phyloP scores from a whole-genome alignment of 1,140 invertebrate species.

The Meloidogyne floridensis region DNA sequence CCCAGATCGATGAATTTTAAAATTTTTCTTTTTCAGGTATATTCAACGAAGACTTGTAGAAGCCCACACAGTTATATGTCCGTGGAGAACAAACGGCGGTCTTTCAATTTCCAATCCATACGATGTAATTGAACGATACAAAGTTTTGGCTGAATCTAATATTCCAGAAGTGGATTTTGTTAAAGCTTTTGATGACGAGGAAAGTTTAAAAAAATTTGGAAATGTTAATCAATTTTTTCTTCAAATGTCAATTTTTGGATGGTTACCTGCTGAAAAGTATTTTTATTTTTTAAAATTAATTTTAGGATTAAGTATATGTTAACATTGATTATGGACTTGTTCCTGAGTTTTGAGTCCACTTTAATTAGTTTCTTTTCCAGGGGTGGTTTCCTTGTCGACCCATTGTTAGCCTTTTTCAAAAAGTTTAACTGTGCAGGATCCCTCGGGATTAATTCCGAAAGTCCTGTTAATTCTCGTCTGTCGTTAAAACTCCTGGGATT shows the following conservation, averaged over 20 bases:
- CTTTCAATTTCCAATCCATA: slow-evolving; percentile 19
- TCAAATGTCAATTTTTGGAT: slow-evolving; percentile 33
- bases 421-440: too few relatives aligned
- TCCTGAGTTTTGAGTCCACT: too few relatives aligned
- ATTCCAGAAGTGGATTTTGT: slow-evolving; percentile 26
- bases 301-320: not conserved
- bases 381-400: too few relatives aligned
- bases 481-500: too few relatives aligned
- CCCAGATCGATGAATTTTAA: too few relatives aligned
- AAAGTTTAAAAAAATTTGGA: slow-evolving; percentile 25
- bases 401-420: too few relatives aligned
- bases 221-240: slow-evolving; percentile 28
- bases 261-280: slow-evolving; percentile 27
- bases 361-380: too few relatives aligned
- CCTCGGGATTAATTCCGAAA: too few relatives aligned
- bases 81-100: slow-evolving; percentile 31
- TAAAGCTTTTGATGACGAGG: slow-evolving; percentile 21
- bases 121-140: slow-evolving; percentile 30
- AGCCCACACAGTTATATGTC: slow-evolving; percentile 32
- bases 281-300: slow-evolving; percentile 10
- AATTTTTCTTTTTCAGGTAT: slow-evolving; percentile 1
- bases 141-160: slow-evolving; percentile 23
- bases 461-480: too few relatives aligned
- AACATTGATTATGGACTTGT: too few relatives aligned
- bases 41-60: slow-evolving; percentile 33